Base-by-base conservation (phyloP, 2,888 invertebrate species). In the Andrena fulva region DNA sequence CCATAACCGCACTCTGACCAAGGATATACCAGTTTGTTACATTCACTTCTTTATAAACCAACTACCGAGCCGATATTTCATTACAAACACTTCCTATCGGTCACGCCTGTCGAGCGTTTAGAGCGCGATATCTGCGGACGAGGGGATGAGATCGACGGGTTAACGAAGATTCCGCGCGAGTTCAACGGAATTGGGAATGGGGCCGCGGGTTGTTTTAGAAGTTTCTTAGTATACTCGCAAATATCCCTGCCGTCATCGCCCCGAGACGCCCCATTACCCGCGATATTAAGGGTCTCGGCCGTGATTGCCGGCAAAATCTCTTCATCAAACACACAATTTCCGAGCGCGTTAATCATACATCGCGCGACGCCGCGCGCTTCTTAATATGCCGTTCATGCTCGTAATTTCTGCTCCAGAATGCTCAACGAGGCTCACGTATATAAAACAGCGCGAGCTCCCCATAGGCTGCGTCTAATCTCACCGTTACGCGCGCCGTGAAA, bases 31-130 rank as follows among this genome's bases (percentile, higher is more conserved):
- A 75, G 84, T 89, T 82, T 78, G 85, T 85, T 83, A 85, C 85
- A 87, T 91, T 91, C 91, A 85, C 90, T 87, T 81, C 77, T 86
- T 85, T 84, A 85, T 70, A 71, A 80, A 63, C 66, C 77, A 72
- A 59, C 80, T 35, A 24, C 84, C 82, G 81, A 62, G 80, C 74
- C 80, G 87, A 87, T 82, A 76, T 81, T 85, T 63, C 73, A 86
- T 86, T 85, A 85, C 85, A 87, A 87, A 85, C 84, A 88, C 79
- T 80, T 83, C 74, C 83, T 60, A 59, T 31, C 64, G 35, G 8
- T 42, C 63, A 52, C 59, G 48, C 20, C 1, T 33, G 29, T 33
- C 59, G n/a, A 27, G 5, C 35, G 52, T 56, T 60, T 48, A 66
- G 68, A 35, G 20, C 70, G 4, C 35, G 67, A 31, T 54, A 10